A percentile compares a stretch with the other conserved stretches of the same genome.
Conservation (phyloP, 2,888 invertebrate genomes). For the Drosophila colorata region DNA sequence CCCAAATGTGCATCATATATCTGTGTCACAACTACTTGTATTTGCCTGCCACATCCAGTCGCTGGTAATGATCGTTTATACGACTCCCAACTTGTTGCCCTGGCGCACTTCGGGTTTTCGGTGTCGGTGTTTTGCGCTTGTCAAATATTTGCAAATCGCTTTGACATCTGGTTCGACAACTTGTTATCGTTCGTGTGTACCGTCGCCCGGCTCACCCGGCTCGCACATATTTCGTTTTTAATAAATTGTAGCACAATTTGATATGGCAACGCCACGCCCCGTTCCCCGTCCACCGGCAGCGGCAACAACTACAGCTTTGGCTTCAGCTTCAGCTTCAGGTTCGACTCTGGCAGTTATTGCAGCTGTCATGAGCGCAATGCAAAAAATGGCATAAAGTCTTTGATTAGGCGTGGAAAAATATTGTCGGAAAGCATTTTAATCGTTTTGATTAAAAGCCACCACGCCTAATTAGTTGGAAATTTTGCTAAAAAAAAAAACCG, state of each 20-base stretch:
- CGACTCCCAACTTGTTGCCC: constrained; percentile 35
- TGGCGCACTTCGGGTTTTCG: constrained; percentile 36
- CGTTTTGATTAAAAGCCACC: constrained; percentile 80
- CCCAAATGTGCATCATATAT: constrained; percentile 13
- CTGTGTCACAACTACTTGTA: constrained; percentile 18
- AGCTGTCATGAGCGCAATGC: constrained; percentile 73
- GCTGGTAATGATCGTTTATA: constrained; percentile 41
- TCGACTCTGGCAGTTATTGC: constrained; percentile 53
- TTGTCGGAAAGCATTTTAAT: constrained; percentile 81
- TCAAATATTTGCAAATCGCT: constrained; percentile 83
- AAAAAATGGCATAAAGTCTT: constrained; percentile 77
- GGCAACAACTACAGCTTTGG: constrained; percentile 30
- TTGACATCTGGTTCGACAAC: constrained; percentile 82
- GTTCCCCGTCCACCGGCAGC: not conserved
- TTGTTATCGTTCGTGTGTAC: constrained; percentile 72
- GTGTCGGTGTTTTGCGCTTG: constrained; percentile 76
- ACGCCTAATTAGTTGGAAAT: constrained; percentile 79
- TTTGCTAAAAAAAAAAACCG: constrained; percentile 56
- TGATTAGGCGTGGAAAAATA: constrained; percentile 81
- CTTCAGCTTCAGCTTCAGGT: constrained; percentile 38
- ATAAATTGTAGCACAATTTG: constrained; percentile 81
- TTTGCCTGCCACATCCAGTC: constrained; percentile 24
- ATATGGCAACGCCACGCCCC: constrained; percentile 70
- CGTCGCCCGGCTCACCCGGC: constrained; percentile 36
- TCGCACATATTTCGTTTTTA: constrained; percentile 79